Evolutionary conservation across 2,888 invertebrate genomes (phyloP).

Genomic region (Sericinus montela): DNA sequence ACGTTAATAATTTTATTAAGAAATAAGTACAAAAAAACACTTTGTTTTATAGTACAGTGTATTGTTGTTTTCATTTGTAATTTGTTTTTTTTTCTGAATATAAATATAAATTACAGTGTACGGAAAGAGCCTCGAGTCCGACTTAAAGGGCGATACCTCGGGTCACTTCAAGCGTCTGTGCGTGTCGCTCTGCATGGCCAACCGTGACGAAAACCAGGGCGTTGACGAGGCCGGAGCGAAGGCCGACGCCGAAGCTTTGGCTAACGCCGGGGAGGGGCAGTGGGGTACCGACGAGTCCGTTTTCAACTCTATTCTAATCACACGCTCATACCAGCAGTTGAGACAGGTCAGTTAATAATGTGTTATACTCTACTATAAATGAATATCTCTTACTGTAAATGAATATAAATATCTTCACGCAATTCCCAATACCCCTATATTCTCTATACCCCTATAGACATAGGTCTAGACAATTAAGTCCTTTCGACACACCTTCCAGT

Average conservation of each 20-base stretch:
- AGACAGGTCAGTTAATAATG: conserved; percentile 74
- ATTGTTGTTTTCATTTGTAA: no score
- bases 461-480: no score
- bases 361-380: no score
- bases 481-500: no score
- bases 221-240: conserved; percentile 89
- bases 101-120: no score
- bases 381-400: no score
- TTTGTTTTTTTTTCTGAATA: no score
- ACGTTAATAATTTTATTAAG: conserved; percentile 1
- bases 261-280: conserved; percentile 88
- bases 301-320: conserved; percentile 91
- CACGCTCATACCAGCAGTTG: conserved; percentile 93
- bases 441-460: no score
- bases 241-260: conserved; percentile 89
- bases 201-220: conserved; percentile 93
- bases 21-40: no score
- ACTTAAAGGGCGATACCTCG: conserved; percentile 94
- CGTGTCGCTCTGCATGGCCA: conserved; percentile 92
- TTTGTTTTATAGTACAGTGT: no score
- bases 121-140: conserved; percentile 88
- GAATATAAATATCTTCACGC: no score
- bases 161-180: conserved; percentile 96
- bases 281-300: conserved; percentile 95
- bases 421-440: no score